These are phyloP conservation scores for Miichthys miiuy DNA, from an alignment of 2,797 vertebrate species.

Conservation along the genomic window DNA sequence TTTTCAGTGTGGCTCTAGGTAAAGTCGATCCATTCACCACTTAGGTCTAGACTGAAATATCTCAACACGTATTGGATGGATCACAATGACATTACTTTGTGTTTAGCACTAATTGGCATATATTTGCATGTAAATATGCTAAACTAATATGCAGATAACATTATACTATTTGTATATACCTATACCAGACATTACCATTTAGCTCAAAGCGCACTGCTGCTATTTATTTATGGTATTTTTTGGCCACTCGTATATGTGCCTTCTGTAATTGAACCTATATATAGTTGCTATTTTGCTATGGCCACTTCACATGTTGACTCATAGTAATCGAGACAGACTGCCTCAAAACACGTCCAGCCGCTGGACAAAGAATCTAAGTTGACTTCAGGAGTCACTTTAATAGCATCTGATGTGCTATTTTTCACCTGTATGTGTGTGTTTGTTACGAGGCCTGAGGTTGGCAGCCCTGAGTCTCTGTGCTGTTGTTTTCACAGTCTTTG, in stretches of 20 bases:
- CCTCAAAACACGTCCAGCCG: neutral
- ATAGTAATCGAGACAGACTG: neutral
- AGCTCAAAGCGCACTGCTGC: no score
- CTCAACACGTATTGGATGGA: neutral
- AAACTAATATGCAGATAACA: neutral
- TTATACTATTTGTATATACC: no score
- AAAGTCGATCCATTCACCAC: neutral
- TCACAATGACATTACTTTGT: neutral
- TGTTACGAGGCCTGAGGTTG: conserved; percentile 54
- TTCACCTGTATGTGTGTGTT: neutral
- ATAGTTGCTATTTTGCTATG: no score
- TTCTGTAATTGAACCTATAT: no score
- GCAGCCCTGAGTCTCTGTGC: conserved; percentile 21
- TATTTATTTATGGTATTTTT: no score
- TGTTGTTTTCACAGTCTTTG: conserved; percentile 66
- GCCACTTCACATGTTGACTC: neutral
- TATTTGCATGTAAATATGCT: neutral
- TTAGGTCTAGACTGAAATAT: neutral
- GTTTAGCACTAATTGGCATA: no score
- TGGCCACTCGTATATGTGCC: no score
- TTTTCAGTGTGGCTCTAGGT: neutral
- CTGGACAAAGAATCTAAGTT: neutral
- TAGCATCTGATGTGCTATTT: neutral
- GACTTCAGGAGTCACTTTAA: neutral
- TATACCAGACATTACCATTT: no score